Evolutionary conservation across 2,888 invertebrate species (phyloP), one percentile per base, ranked within the genome.

Genomic region (Pammene fasciana): DNA sequence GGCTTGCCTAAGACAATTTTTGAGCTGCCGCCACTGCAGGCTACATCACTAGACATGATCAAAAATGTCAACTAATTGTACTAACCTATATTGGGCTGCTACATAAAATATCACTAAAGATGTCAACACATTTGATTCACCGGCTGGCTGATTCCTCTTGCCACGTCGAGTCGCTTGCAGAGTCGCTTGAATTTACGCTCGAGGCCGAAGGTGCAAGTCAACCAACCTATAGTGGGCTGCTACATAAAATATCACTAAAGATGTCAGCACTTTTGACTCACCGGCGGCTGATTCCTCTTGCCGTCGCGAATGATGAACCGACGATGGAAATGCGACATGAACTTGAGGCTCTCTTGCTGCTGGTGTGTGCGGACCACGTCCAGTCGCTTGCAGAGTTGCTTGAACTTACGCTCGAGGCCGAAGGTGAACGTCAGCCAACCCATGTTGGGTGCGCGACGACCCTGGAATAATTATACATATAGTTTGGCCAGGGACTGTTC

Each of bases 381-480:
- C 0, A 92, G 80, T 0, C 86, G 76, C 62, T 82, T 78, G 78
- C 91, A 91, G 10, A 89, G 83, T 77, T 89, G 87, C 67, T 92
- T 92, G 84, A 92, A 92, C 82, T 92, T 92, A 64, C 90, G 75
- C 81, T 92, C 92, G 13, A 92, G 94, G 79, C 98, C 98, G 90
- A 99, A 99, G 0, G 99, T 99, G 90, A 99, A 99, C 0, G 98
- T 99, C 0, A 99, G 94, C 99, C 99, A 99, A 70, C 99, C 99
- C 54, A 54, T 54, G 34, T 54, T 54, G n/a, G 54, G 54, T 4
- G 54, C 54, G 7, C 54, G 54, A 0, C 54, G 54, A 3, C 54
- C 54, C 54, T 54, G 34, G 3, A 54, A 34, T 54, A 0, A n/a
- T 36, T 2, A 0, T 5, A 54, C 3, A 46, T 11, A 43, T 26